Base-by-base conservation (phyloP, 2,797 vertebrate genomes). In the Prionace glauca region DNA sequence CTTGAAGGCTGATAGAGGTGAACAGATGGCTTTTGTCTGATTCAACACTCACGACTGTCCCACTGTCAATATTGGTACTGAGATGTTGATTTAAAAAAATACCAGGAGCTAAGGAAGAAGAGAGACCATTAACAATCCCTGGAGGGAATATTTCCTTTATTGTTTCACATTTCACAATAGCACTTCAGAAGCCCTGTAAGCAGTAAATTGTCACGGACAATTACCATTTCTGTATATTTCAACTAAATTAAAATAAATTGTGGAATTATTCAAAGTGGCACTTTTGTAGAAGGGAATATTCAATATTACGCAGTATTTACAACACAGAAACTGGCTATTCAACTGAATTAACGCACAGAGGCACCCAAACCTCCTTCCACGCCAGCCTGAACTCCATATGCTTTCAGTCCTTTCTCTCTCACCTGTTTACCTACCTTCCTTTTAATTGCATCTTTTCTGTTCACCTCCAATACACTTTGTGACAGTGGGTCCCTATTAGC, bases 21-120 rank as follows among this genome's bases (percentile, higher is more conserved):
- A 71, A 36, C 87, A 95, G 93, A 96, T 84, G 74, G 56, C 62
- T 41, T 92, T 69, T 69, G 62, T 41, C 90, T 92, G 90, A 69
- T 41, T 24, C 65, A 67, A 69, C 90, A 92, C 65, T 69, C 36
- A n/a, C 16, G 62, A 36, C 62, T 41, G 62, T 92, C 62, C 65
- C 9, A 36, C 90, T 92, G 90, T 41, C 62, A 92, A 69, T 92
- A 92, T 41, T 69, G 65, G 65, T 24, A 92, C n/a, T 92, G 90
- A 65, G 24, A 92, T 92, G 90, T 69, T 69, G 90, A 41, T 67
- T 67, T 92, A 24, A 92, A 92, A 41, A 67, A 67, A 92, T 69
- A 92, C 24, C 20, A 45, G 8, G 62, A 92, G 20, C 20, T 92
- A 10, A 10, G n/a, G n/a, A 92, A n/a, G n/a, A 32, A 36, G 36